phyloP scores from a whole-genome alignment of 2,888 invertebrate species.

The Synanthedon myopaeformis region DNA sequence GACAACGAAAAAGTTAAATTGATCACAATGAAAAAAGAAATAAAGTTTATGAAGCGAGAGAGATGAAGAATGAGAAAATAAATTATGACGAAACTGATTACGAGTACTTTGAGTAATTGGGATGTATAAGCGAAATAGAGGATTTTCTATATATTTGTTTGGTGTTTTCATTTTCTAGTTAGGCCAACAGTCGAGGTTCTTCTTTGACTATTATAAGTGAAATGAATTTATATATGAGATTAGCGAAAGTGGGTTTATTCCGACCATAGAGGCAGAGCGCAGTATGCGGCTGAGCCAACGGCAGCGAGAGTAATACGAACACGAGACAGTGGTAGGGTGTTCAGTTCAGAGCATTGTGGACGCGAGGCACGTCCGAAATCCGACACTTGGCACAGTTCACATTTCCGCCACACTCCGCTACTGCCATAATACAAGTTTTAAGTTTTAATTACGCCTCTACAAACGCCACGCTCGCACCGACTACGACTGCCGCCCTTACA shows the following conservation, averaged over 20 bases:
- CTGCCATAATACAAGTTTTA: conserved; percentile 52
- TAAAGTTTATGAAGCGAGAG: too few species aligned
- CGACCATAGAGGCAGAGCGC: conserved; percentile 1
- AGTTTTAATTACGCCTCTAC: conserved; percentile 54
- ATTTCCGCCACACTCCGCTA: conserved; percentile 30
- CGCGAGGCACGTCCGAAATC: conserved; percentile 55
- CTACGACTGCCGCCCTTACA: conserved; percentile 20
- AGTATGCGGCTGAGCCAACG: conserved; percentile 10
- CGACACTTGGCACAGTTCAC: conserved; percentile 60
- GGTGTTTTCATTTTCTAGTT: too few species aligned
- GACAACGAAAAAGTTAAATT: too few species aligned
- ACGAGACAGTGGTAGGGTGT: conserved; percentile 17
- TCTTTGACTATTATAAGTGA: conserved; percentile 3
- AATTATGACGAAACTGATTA: too few species aligned
- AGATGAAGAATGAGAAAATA: too few species aligned
- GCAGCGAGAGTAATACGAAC: conserved; percentile 3
- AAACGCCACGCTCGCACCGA: conserved; percentile 23
- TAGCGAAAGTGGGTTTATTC: conserved; percentile 22
- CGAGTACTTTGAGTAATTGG: too few species aligned
- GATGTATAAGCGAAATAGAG: too few species aligned
- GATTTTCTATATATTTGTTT: too few species aligned
- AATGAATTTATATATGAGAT: conserved; percentile 20
- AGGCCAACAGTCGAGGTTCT: too few species aligned
- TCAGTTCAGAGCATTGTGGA: conserved; percentile 29
- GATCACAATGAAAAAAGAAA: too few species aligned